These are phyloP conservation scores for Arion vulgaris DNA, from an alignment of 1,140 invertebrate genomes.

Conservation along the genomic window DNA sequence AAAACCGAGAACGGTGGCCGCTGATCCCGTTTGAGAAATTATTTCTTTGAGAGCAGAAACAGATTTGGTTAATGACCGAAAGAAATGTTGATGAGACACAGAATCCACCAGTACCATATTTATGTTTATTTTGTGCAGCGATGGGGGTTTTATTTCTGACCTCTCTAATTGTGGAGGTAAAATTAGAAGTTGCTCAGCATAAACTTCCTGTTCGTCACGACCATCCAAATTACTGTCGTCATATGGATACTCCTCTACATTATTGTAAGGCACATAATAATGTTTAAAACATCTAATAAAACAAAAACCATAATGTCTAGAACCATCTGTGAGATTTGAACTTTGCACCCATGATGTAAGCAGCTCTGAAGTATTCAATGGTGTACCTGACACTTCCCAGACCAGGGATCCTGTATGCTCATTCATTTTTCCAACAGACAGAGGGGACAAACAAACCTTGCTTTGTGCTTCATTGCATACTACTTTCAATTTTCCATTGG, in stretches of 20 bases:
- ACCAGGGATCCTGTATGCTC: neutral
- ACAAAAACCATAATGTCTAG: slow-evolving; percentile 43
- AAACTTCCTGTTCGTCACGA: slow-evolving; percentile 13
- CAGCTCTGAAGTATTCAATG: neutral
- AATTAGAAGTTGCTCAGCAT: slow-evolving; percentile 48
- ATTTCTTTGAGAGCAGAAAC: slow-evolving; percentile 49
- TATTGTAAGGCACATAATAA: slow-evolving; percentile 7
- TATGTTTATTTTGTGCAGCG: slow-evolving; percentile 52
- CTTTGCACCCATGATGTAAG: slow-evolving; percentile 12
- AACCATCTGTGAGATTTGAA: neutral
- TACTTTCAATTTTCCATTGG: slow-evolving; percentile 1
- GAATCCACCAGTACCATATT: slow-evolving; percentile 70
- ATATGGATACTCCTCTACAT: neutral
- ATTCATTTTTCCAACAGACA: slow-evolving; percentile 2
- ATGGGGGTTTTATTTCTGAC: neutral
- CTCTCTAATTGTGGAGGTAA: slow-evolving; percentile 47
- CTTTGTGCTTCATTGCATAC: neutral
- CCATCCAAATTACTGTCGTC: slow-evolving; percentile 15
- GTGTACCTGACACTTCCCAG: slow-evolving; percentile 32
- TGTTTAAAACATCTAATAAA: slow-evolving; percentile 32
- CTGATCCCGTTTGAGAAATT: neutral
- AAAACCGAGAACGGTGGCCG: slow-evolving; percentile 61
- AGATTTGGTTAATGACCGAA: slow-evolving; percentile 63
- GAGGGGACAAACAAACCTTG: neutral
- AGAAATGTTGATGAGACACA: slow-evolving; percentile 68